phyloP scores from a whole-genome alignment of 1,140 invertebrate species.

The Drosophila ambigua region DNA sequence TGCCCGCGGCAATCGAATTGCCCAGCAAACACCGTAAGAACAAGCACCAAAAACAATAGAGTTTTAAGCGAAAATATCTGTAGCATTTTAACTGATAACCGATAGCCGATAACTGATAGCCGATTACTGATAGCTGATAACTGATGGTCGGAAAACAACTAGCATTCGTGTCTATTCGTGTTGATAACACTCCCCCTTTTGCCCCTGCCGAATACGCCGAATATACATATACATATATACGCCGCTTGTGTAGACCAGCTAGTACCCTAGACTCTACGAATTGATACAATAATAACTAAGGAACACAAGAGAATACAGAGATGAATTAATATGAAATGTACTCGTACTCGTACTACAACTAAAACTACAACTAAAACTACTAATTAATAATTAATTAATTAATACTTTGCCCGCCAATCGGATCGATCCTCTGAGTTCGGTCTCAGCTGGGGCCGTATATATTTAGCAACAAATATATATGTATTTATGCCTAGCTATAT shows the following conservation, averaged over 20 bases:
- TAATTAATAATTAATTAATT: no score
- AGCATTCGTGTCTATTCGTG: conserved; percentile 44
- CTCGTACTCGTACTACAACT: not conserved
- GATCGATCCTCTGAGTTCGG: conserved; percentile 8
- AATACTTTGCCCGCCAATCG: no score
- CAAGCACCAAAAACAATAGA: conserved; percentile 83
- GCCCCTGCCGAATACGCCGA: not conserved
- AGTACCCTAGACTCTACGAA: conserved; percentile 45
- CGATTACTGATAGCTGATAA: conserved; percentile 3
- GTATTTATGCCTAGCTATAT: not conserved
- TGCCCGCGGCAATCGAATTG: conserved; percentile 67
- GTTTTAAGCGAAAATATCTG: conserved; percentile 57
- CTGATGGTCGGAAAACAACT: conserved; percentile 18
- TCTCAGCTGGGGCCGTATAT: conserved; percentile 22
- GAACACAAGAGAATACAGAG: conserved; percentile 28
- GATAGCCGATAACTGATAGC: conserved; percentile 52
- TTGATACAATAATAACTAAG: conserved; percentile 66
- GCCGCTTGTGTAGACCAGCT: conserved; percentile 56
- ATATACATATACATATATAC: conserved; percentile 2
- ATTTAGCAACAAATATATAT: conserved; percentile 17
- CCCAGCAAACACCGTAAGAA: conserved; percentile 77
- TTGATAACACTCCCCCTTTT: conserved; percentile 13
- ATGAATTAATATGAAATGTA: not conserved
- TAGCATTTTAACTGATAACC: conserved; percentile 61
- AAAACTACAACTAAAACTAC: not conserved